Conservation (phyloP, 1,140 invertebrate species). For the Bombus breviceps region DNA sequence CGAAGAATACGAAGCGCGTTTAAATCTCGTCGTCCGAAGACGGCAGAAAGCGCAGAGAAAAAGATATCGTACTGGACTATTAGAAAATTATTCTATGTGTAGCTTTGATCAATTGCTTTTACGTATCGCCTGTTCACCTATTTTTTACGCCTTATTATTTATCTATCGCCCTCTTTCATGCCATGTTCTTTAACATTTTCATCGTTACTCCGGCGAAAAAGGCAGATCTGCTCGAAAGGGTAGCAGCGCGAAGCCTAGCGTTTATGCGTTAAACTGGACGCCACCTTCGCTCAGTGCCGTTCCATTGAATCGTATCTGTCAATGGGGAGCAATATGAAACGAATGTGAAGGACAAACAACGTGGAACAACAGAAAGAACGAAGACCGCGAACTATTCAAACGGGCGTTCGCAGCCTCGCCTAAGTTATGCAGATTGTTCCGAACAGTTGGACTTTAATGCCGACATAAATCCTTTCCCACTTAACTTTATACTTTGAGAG, state of each 20-base stretch:
- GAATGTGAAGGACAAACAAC: slow-evolving; percentile 28
- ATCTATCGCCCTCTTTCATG: no score
- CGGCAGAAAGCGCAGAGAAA: neutral
- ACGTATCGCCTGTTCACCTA: no score
- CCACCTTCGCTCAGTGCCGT: slow-evolving; percentile 50
- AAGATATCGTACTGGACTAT: neutral
- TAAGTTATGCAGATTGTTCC: slow-evolving; percentile 81
- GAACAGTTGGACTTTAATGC: slow-evolving; percentile 81
- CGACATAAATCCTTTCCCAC: slow-evolving; percentile 80
- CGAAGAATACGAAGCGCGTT: neutral
- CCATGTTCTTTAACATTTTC: neutral
- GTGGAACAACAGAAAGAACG: slow-evolving; percentile 16
- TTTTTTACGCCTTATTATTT: no score
- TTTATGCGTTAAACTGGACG: slow-evolving; percentile 58
- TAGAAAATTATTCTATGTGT: no score
- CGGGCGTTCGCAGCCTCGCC: slow-evolving; percentile 69
- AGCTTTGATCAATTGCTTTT: neutral
- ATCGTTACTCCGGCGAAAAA: neutral
- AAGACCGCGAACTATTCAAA: slow-evolving; percentile 50
- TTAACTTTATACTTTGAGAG: slow-evolving; percentile 79
- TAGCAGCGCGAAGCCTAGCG: slow-evolving; percentile 45
- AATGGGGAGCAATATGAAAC: slow-evolving; percentile 75
- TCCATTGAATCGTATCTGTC: slow-evolving; percentile 78
- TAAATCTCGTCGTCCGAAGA: neutral
- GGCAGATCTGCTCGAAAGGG: neutral